Percentiles rank a stretch among this genome's conserved stretches.
Evolutionary conservation across 2,797 vertebrate genomes (phyloP).

Genomic region (Acropternis orthonyx): DNA sequence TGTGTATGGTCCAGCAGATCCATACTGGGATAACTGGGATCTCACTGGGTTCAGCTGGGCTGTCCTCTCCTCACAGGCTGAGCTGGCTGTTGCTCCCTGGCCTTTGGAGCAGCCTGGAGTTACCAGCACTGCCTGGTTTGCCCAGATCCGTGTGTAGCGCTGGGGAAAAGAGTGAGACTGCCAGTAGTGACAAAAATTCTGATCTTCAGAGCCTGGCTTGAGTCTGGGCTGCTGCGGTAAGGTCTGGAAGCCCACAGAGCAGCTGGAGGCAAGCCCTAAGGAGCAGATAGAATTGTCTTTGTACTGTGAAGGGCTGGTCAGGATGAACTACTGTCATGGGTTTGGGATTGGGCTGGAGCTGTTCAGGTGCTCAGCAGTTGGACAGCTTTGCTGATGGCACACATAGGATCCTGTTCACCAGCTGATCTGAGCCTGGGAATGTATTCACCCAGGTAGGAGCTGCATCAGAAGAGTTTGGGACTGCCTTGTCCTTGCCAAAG

Average conservation of each 20-base stretch:
- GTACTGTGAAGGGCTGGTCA: neutral
- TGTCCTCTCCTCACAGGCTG: neutral
- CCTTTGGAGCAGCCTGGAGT: neutral
- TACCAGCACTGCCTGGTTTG: neutral
- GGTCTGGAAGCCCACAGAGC: neutral
- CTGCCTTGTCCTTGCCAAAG: neutral
- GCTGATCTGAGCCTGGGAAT: neutral
- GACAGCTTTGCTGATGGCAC: too few relatives aligned
- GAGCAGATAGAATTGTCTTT: neutral
- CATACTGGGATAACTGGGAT: neutral
- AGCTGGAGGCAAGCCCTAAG: neutral
- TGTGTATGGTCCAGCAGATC: neutral
- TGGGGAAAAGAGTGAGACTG: neutral
- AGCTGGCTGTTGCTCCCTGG: neutral
- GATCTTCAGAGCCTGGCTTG: neutral
- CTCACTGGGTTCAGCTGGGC: neutral
- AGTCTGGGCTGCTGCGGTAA: neutral
- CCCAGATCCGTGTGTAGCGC: neutral
- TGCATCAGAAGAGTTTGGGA: neutral
- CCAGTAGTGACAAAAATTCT: neutral
- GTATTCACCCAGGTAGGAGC: neutral
- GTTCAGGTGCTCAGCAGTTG: neutral
- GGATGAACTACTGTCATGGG: fast-evolving
- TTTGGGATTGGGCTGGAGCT: neutral
- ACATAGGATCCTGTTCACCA: fast-evolving